Conservation (phyloP, 2,797 vertebrate species). For the Tiaroga cobitis region DNA sequence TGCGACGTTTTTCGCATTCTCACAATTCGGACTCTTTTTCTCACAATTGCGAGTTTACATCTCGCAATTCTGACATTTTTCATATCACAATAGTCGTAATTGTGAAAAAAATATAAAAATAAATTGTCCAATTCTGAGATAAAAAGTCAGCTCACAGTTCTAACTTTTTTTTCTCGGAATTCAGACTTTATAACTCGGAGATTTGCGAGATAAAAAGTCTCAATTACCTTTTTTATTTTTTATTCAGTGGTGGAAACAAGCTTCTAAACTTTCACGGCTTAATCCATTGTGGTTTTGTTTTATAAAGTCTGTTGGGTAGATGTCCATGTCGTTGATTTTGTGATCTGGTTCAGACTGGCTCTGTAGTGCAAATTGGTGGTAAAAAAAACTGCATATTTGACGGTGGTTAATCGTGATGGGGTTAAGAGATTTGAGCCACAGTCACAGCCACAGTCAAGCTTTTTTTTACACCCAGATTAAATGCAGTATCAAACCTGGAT, state of each 20-base stretch:
- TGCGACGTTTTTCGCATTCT: background rate
- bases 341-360: slow-evolving; percentile 79
- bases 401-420: background rate
- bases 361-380: slow-evolving; percentile 49
- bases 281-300: slow-evolving; percentile 45
- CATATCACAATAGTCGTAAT: background rate
- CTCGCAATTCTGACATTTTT: background rate
- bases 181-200: too few relatives aligned
- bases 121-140: background rate
- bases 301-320: slow-evolving; percentile 40
- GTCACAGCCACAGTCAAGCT: background rate
- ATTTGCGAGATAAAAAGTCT: background rate
- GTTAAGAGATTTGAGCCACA: slow-evolving; percentile 5
- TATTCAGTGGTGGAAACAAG: background rate
- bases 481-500: background rate
- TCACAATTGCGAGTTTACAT: background rate
- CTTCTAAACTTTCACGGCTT: background rate
- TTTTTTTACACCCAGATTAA: slow-evolving; percentile 11
- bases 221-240: background rate
- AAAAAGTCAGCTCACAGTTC: too few relatives aligned
- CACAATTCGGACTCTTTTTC: background rate
- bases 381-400: slow-evolving; percentile 54
- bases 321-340: slow-evolving; percentile 47
- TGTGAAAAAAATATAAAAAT: background rate
- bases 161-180: too few relatives aligned